These are phyloP conservation scores for Chaetodon trifasciatus DNA, from an alignment of 2,797 vertebrate genomes.

Conservation along the genomic window DNA sequence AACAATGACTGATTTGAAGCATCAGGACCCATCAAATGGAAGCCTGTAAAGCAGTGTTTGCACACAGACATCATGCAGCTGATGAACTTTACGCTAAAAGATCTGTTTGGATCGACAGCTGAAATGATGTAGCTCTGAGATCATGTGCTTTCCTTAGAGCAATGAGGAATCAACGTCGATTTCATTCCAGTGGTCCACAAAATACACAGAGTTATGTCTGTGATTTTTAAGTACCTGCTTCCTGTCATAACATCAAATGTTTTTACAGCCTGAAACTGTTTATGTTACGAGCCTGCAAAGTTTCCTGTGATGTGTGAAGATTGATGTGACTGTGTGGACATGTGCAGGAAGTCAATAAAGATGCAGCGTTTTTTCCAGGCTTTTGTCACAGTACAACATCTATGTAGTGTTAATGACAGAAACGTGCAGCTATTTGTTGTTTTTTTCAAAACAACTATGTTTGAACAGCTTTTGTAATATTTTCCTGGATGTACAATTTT, in stretches of 20 bases:
- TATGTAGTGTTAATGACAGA: conserved; percentile 29
- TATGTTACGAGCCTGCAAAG: conserved; percentile 47
- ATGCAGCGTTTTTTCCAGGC: conserved; percentile 37
- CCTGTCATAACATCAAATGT: conserved; percentile 63
- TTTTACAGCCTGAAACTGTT: conserved; percentile 69
- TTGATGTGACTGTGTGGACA: conserved; percentile 57
- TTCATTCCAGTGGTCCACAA: conserved; percentile 37
- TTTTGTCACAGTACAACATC: conserved; percentile 46
- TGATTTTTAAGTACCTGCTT: conserved; percentile 59
- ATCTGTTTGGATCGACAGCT: conserved; percentile 8
- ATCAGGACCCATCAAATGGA: conserved; percentile 1
- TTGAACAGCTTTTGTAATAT: conserved; percentile 47
- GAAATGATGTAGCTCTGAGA: conserved; percentile 32
- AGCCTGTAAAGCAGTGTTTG: not conserved
- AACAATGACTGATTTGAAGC: not conserved
- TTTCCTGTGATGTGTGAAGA: conserved; percentile 60
- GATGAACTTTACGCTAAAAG: not conserved
- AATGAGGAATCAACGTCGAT: conserved; percentile 46
- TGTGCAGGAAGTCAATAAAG: conserved; percentile 39
- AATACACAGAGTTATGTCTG: conserved; percentile 39
- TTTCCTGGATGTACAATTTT: conserved; percentile 55
- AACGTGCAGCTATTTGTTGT: conserved; percentile 20
- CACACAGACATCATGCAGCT: not conserved
- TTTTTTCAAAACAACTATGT: conserved; percentile 2
- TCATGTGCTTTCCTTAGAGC: conserved; percentile 40